Evolutionary conservation across 2,888 invertebrate genomes (phyloP).

Genomic region (Laothoe populi): DNA sequence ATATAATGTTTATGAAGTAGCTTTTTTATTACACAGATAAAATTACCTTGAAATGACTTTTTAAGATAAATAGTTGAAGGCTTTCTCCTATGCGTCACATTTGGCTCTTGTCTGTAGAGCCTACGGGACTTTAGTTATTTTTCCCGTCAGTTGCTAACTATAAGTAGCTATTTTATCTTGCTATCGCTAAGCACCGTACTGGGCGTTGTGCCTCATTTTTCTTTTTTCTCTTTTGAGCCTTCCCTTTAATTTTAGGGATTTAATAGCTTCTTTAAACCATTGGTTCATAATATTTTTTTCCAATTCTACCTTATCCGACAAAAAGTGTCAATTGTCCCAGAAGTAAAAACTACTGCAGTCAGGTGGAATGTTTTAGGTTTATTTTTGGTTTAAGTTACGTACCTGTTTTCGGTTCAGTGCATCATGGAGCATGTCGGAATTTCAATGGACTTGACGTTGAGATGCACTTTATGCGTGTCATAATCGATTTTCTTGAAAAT

Average conservation of each 20-base stretch:
- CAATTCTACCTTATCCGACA: neutral
- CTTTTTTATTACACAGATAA: too few relatives aligned
- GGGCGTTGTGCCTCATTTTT: too few relatives aligned
- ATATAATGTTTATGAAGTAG: too few relatives aligned
- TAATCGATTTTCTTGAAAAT: neutral
- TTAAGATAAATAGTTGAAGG: too few relatives aligned
- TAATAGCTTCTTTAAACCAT: neutral
- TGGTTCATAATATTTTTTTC: neutral
- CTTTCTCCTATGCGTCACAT: too few relatives aligned
- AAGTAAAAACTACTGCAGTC: neutral
- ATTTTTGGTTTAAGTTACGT: neutral
- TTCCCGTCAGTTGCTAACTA: too few relatives aligned
- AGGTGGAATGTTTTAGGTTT: neutral
- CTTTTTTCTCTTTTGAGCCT: neutral
- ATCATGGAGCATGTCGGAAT: conserved; percentile 6
- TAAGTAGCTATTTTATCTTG: too few relatives aligned
- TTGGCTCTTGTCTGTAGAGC: too few relatives aligned
- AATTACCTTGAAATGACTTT: too few relatives aligned
- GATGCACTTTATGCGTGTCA: neutral
- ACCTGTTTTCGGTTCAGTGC: conserved; percentile 8
- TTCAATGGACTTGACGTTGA: neutral
- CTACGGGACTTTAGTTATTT: too few relatives aligned
- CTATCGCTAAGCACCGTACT: too few relatives aligned
- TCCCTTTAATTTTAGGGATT: neutral
- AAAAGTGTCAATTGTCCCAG: conserved; percentile 6